Base-by-base conservation (phyloP, 2,797 vertebrate species). In the Cetoscarus ocellatus region DNA sequence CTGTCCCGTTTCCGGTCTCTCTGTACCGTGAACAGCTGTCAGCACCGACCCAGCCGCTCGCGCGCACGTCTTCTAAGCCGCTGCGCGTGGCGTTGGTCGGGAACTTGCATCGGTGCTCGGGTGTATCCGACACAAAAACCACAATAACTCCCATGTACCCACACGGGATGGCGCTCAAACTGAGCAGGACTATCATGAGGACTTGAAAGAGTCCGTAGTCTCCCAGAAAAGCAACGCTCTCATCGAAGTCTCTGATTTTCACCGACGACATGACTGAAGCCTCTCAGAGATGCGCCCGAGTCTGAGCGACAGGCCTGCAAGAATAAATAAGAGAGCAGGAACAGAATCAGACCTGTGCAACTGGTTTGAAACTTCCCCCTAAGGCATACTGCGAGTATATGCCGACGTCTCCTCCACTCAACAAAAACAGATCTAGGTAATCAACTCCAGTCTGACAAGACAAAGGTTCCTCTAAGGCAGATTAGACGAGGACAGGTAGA, bases 51-150 rank as follows among this genome's bases (percentile, higher is more conserved):
- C 63, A 18, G 51, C 70, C 76, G 60, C 48, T 54, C 6, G 12
- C 6, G 19, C 8, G 38, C 50, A 70, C 43, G 19, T 42, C 50
- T 49, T 74, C 59, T 9, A 47, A 45, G 44, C 15, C 44, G 14
- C 57, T 44, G 3, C 12, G 1, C 38, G 61, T 54, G 18, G 45
- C 66, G 35, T 47, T 43, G 18, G 7, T 11, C 3, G 51, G 27
- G 1, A 11, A 38, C 12, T 40, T 86, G 77, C 90, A 91, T 38
- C 47, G 71, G 51, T 90, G 64, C n/a, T 72, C 62, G 0, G 84
- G 85, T n/a, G 77, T 86, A 54, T 87, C 83, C 6, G 81, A 79
- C 0, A 88, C 48, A 47, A 91, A 91, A 27, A 90, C 67, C 44
- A 69, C 44, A 0, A 76, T 19, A 10, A 82, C 2, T 5, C 38